Evolutionary conservation across 2,888 invertebrate genomes (phyloP), one percentile per base, ranked within the genome.

Genomic region (Campoplex nolae): DNA sequence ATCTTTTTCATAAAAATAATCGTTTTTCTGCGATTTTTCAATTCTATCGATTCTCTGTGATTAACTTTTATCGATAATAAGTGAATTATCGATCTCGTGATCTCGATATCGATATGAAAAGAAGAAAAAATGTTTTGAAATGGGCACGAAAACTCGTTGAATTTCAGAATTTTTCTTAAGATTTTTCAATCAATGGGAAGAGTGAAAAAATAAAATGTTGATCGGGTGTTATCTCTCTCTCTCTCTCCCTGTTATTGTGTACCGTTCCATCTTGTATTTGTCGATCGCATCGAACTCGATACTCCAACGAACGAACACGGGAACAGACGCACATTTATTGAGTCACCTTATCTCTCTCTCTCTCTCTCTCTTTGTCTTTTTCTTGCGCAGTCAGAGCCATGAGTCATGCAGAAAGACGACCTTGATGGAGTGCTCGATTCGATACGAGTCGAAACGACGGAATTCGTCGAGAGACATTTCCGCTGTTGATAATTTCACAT

Each of bases 351-450:
- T 65, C 62, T 65, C 42, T 42, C 75, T 75, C 74, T 67, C 28
- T 45, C 56, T 32, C 78, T 38, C 18, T 54, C 54, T 16, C 54
- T 67, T 54, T 65, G 35, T 67, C 23, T 54, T 32, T 48, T 62
- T 73, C 70, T 58, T 62, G 58, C 58, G 11, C 79, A 45, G 79
- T 79, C 79, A 71, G 58, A 45, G 18, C 35, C 56, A 32, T 80
- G 80, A 80, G 71, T 71, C 80, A 80, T 73, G 62, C 71, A 48
- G 32, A 76, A 79, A 58, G 38, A 56, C 78, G 78, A 70, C 78
- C 56, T 42, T 70, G 78, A 32, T 35, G 28, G n/a, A 2, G 38
- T 74, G 32, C 42, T 67, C 54, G 77, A 78, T 79, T 56, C 23
- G 23, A 56, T 42, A 8, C 23, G 38, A 3, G 38, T 65, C 13